A percentile compares a stretch with the other conserved stretches of the same genome.
phyloP scores from a whole-genome alignment of 2,888 invertebrate species.

The Limenitis camilla region DNA sequence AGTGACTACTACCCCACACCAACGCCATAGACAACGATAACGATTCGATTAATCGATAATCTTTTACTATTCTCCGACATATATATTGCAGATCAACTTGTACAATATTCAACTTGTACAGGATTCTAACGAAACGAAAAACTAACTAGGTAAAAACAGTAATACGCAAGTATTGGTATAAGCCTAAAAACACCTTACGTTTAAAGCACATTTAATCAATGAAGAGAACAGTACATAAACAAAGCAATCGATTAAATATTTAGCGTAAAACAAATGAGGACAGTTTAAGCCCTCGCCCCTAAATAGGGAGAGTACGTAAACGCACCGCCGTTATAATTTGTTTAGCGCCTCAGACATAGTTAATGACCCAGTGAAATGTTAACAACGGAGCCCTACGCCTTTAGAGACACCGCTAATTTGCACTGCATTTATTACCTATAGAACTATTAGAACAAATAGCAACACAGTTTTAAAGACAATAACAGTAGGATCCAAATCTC shows the following conservation, averaged over 20 bases:
- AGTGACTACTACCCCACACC: too few relatives aligned
- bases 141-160: too few relatives aligned
- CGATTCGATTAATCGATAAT: too few relatives aligned
- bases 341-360: constrained; percentile 48
- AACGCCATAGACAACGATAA: too few relatives aligned
- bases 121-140: too few relatives aligned
- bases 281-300: constrained; percentile 44
- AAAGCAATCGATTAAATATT: constrained; percentile 44
- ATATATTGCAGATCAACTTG: too few relatives aligned
- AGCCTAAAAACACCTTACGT: too few relatives aligned
- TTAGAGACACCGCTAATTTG: neutral
- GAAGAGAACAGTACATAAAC: constrained; percentile 9
- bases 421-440: neutral
- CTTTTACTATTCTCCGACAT: too few relatives aligned
- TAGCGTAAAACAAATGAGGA: constrained; percentile 34
- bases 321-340: constrained; percentile 42
- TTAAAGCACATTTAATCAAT: neutral
- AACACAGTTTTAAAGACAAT: too few relatives aligned
- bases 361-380: constrained; percentile 51
- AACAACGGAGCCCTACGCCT: constrained; percentile 29
- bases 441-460: constrained; percentile 1
- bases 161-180: too few relatives aligned
- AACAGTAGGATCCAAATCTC: too few relatives aligned
- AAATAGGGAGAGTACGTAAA: constrained; percentile 40
- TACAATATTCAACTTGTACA: too few relatives aligned